phyloP scores from a whole-genome alignment of 2,888 invertebrate genomes.

The Oeneis ivallda region DNA sequence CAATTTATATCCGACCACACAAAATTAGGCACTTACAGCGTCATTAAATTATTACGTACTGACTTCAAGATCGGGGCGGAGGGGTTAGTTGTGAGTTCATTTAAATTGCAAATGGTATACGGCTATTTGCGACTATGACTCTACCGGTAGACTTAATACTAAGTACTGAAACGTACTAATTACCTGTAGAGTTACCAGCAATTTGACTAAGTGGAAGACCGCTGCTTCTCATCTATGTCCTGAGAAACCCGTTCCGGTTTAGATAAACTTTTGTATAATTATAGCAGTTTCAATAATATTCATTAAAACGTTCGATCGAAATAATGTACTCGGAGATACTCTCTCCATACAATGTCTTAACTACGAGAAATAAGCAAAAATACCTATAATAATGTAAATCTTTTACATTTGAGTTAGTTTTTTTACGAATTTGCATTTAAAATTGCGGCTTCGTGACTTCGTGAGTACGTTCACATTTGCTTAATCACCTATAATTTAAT shows the following conservation, averaged over 20 bases:
- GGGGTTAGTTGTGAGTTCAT: conserved; percentile 50
- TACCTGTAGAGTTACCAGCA: conserved; percentile 16
- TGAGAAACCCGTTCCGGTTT: background rate
- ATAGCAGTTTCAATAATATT: background rate
- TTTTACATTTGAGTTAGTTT: too few relatives aligned
- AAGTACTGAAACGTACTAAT: conserved; percentile 18
- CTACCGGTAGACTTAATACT: conserved; percentile 36
- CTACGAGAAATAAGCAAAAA: too few relatives aligned
- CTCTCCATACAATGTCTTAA: too few relatives aligned
- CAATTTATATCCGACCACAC: background rate
- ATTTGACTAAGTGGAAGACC: background rate
- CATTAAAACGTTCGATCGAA: background rate
- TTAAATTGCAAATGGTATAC: conserved; percentile 61
- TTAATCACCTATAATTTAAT: too few relatives aligned
- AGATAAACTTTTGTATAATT: too few relatives aligned
- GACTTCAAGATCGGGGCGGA: conserved; percentile 43
- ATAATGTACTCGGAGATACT: too few relatives aligned
- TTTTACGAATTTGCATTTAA: too few relatives aligned
- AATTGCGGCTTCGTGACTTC: too few relatives aligned
- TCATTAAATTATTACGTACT: background rate
- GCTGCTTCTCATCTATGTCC: background rate
- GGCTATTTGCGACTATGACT: conserved; percentile 51
- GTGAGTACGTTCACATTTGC: too few relatives aligned
- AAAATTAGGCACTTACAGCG: background rate
- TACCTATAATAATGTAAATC: too few relatives aligned